These are phyloP conservation scores for Neocrepidodera transversa DNA, from an alignment of 2,888 invertebrate genomes.

Conservation along the genomic window DNA sequence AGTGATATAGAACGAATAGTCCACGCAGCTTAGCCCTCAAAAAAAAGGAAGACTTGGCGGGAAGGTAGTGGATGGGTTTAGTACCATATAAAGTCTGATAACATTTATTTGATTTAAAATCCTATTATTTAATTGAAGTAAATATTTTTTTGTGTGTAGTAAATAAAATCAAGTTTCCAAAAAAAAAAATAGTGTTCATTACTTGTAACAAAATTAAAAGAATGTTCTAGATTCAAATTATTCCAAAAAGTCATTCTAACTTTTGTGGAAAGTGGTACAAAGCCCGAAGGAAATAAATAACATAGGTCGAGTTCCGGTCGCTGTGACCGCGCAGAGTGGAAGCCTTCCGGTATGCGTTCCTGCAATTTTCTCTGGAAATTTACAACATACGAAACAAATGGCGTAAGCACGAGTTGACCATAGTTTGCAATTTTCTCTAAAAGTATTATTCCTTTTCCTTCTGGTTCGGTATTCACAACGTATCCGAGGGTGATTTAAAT, in stretches of 20 bases:
- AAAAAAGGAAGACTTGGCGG: too few relatives aligned
- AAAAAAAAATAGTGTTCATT: too few relatives aligned
- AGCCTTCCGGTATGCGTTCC: conserved; percentile 25
- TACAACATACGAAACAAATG: conserved; percentile 29
- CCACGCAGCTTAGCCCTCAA: too few relatives aligned
- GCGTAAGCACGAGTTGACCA: conserved; percentile 7
- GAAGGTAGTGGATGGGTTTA: too few relatives aligned
- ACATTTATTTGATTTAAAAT: too few relatives aligned
- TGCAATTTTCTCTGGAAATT: conserved; percentile 22
- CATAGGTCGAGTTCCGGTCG: conserved; percentile 21
- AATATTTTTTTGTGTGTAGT: too few relatives aligned
- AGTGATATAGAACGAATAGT: too few relatives aligned
- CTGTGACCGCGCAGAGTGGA: conserved; percentile 17
- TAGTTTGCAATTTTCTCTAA: conserved; percentile 25
- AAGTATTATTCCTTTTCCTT: conserved; percentile 11
- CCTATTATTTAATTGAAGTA: too few relatives aligned
- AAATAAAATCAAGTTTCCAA: too few relatives aligned
- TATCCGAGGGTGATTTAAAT: conserved; percentile 11
- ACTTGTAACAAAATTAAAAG: not conserved
- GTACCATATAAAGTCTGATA: too few relatives aligned
- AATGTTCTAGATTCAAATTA: conserved; percentile 9
- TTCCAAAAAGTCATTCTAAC: not conserved
- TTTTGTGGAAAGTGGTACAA: conserved; percentile 5
- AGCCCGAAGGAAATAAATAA: conserved; percentile 27
- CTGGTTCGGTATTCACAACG: conserved; percentile 15